Percentiles rank a stretch among this genome's conserved stretches.
Conservation (phyloP, 1,140 invertebrate genomes). For the Elysia chlorotica region DNA sequence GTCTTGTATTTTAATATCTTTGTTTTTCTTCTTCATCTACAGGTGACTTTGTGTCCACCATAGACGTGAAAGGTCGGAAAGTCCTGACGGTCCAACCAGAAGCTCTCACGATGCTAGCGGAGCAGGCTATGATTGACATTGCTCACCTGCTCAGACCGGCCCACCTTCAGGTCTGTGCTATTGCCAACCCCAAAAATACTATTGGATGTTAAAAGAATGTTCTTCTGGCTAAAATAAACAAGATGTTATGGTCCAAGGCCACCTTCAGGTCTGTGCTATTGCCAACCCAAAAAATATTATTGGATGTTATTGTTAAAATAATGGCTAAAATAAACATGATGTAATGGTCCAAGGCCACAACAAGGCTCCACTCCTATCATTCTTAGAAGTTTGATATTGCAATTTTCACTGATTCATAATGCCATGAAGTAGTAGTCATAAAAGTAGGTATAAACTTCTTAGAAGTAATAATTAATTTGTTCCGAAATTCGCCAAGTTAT, state of each 20-base stretch:
- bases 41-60: slow-evolving; percentile 61
- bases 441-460: too few species aligned
- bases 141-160: slow-evolving; percentile 59
- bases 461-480: too few species aligned
- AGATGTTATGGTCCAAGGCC: too few species aligned
- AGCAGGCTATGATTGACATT: slow-evolving; percentile 61
- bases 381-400: too few species aligned
- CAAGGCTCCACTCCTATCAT: too few species aligned
- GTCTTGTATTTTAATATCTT: too few species aligned
- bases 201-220: background rate
- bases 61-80: slow-evolving; percentile 57
- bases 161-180: slow-evolving; percentile 51
- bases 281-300: background rate
- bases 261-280: slow-evolving; percentile 47
- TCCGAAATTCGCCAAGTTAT: too few species aligned
- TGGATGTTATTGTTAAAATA: background rate
- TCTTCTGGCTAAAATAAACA: background rate
- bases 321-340: background rate
- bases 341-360: slow-evolving; percentile 56
- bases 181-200: background rate
- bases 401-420: too few species aligned
- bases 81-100: slow-evolving; percentile 54
- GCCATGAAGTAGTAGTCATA: too few species aligned
- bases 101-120: slow-evolving; percentile 57
- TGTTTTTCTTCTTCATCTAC: slow-evolving; percentile 25